Conservation (phyloP, 2,797 vertebrate genomes). For the Betta splendens region DNA sequence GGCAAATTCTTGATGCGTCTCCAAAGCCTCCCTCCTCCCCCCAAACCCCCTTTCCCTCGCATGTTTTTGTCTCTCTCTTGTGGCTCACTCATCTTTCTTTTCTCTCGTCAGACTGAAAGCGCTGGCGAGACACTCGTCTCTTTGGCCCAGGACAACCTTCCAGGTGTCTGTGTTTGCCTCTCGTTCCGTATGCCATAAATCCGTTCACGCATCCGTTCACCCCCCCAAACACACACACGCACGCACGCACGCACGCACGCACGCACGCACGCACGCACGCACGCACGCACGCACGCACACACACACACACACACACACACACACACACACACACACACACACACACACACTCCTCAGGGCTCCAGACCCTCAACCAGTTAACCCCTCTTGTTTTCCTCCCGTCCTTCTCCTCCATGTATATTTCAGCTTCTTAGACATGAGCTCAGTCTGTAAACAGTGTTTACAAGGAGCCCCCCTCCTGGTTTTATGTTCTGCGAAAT, state of each 20-base stretch:
- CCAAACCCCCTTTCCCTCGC: slow-evolving; percentile 27
- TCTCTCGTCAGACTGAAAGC: slow-evolving; percentile 18
- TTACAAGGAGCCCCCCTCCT: slow-evolving; percentile 58
- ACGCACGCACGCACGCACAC: no score
- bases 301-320: no score
- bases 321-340: no score
- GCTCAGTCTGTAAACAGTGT: slow-evolving; percentile 62
- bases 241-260: no score
- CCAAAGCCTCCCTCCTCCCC: slow-evolving; percentile 48
- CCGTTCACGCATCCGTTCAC: background rate
- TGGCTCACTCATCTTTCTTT: slow-evolving; percentile 4
- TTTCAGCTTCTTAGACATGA: slow-evolving; percentile 63
- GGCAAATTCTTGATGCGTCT: slow-evolving; percentile 76
- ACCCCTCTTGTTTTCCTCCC: slow-evolving; percentile 17
- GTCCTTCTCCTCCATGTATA: slow-evolving; percentile 24
- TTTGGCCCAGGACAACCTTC: slow-evolving; percentile 43
- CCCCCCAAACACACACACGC: no score
- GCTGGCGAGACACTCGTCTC: slow-evolving; percentile 27
- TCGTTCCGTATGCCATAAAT: slow-evolving; percentile 2
- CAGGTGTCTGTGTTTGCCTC: slow-evolving; percentile 54
- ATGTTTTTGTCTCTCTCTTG: slow-evolving; percentile 31
- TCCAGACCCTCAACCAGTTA: slow-evolving; percentile 6
- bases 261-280: no score
- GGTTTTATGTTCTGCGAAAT: slow-evolving; percentile 68
- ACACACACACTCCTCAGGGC: no score